Base-by-base conservation (phyloP, 2,888 invertebrate species). In the Digitonthophagus gazella region DNA sequence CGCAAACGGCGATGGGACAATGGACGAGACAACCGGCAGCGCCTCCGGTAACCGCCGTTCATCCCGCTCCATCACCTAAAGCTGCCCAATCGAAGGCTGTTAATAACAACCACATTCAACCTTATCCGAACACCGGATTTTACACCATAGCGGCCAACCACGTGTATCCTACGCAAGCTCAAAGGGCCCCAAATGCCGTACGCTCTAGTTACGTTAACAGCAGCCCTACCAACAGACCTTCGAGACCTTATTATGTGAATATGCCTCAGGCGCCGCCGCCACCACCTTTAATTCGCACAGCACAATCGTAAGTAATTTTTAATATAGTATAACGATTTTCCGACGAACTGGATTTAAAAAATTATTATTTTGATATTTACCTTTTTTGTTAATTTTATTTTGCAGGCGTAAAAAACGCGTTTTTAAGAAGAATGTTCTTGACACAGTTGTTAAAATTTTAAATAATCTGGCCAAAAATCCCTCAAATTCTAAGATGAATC, bases 1-100 rank as follows among this genome's bases (percentile, higher is more conserved):
- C 67, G 2, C 80, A 82, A 58, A 80, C 79, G 44, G 82, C 81
- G 69, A 82, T 82, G 14, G 91, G 91, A 0, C 91, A 92, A 75
- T 93, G 93, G 93, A 93, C 92, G 19, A 85, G 91, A 22, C 92
- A 92, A 74, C 93, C 93, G 0, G 86, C 89, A 0, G 90, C 90
- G 55, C 92, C 93, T 5, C 91, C 92, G 0, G 83, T 61, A 84
- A 90, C 91, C 3, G n/a, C 61, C 3, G 90, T 90, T 0, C 84
- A 85, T 66, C 85, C 83, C 1, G 80, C 84, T 64, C 76, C 80
- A 15, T 79, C 84, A 8, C 79, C 83, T 4, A 81, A 80, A 72
- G 80, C 86, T 68, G 79, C 81, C 75, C 72, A 64, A 75, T 67
- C 70, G 73, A 69, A 56, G 69, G 66, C 57, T 65, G 57, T 58